Evolutionary conservation across 2,888 invertebrate species (phyloP).

Genomic region (Mayetiola destructor): DNA sequence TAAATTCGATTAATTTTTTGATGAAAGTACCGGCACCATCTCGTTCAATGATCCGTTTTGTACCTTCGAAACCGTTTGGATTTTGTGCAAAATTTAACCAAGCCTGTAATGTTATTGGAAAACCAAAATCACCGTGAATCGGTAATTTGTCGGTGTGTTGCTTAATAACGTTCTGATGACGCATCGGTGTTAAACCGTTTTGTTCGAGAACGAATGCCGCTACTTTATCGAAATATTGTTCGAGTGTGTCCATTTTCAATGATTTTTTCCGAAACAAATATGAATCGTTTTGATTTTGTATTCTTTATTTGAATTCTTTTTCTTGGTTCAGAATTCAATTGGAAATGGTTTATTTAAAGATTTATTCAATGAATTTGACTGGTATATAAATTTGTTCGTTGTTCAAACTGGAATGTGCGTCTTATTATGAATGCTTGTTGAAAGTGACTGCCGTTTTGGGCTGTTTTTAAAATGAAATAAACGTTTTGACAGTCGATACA

Average conservation of each 20-base stretch:
- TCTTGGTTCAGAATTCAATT: neutral
- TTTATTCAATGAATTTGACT: neutral
- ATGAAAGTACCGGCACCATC: neutral
- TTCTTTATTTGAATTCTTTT: too few species aligned
- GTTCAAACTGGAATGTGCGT: neutral
- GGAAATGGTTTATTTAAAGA: neutral
- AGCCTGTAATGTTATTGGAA: neutral
- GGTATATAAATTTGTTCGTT: neutral
- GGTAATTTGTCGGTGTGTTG: conserved; percentile 1
- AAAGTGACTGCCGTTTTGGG: too few species aligned
- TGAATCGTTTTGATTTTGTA: too few species aligned
- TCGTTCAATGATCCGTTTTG: neutral
- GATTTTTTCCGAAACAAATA: too few species aligned
- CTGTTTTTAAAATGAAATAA: too few species aligned
- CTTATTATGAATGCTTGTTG: too few species aligned
- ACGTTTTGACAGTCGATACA: too few species aligned
- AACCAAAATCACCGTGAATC: neutral
- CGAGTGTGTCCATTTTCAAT: conserved; percentile 1
- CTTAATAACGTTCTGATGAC: neutral
- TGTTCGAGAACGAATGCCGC: neutral
- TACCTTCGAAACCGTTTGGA: neutral
- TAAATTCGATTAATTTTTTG: neutral
- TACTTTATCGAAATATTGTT: neutral
- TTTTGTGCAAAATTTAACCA: neutral
- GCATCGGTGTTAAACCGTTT: neutral